phyloP scores from a whole-genome alignment of 2,113 vertebrate genomes.

The Bambusicola thoracicus region DNA sequence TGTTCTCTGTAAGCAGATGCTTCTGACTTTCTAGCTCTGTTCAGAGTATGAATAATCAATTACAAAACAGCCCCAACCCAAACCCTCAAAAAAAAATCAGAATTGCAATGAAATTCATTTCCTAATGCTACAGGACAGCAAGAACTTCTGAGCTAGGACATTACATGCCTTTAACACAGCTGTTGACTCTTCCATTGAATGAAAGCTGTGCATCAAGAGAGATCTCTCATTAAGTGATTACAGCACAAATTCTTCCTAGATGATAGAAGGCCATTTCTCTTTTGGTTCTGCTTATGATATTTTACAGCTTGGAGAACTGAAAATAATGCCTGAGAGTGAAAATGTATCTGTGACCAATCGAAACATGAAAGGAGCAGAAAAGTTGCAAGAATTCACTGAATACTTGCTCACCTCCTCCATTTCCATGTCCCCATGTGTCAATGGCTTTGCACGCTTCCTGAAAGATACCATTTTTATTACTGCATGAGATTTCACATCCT shows the following conservation, averaged over 20 bases:
- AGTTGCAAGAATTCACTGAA: background rate
- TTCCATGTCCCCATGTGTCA: background rate
- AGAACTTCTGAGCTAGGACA: slow-evolving; percentile 25
- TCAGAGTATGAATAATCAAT: slow-evolving; percentile 42
- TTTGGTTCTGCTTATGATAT: background rate
- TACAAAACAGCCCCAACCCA: background rate
- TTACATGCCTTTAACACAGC: background rate
- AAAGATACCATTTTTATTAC: background rate
- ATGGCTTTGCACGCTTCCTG: background rate
- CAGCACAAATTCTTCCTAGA: background rate
- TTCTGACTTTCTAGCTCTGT: slow-evolving; percentile 8
- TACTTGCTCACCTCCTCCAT: background rate
- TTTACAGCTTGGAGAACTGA: slow-evolving; percentile 20
- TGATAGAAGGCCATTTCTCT: background rate
- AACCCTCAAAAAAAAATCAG: background rate
- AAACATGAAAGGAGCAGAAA: slow-evolving; percentile 33
- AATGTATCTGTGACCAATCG: slow-evolving; percentile 39
- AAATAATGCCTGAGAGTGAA: background rate
- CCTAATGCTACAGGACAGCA: slow-evolving; percentile 14
- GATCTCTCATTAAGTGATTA: background rate
- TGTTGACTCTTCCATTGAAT: slow-evolving; percentile 13
- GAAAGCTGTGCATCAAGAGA: slow-evolving; percentile 11
- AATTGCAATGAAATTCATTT: slow-evolving; percentile 9
- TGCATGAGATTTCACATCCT: accelerated
- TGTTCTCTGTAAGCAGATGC: slow-evolving; percentile 30